phyloP scores from a whole-genome alignment of 2,888 invertebrate genomes.

The Phania funesta region DNA sequence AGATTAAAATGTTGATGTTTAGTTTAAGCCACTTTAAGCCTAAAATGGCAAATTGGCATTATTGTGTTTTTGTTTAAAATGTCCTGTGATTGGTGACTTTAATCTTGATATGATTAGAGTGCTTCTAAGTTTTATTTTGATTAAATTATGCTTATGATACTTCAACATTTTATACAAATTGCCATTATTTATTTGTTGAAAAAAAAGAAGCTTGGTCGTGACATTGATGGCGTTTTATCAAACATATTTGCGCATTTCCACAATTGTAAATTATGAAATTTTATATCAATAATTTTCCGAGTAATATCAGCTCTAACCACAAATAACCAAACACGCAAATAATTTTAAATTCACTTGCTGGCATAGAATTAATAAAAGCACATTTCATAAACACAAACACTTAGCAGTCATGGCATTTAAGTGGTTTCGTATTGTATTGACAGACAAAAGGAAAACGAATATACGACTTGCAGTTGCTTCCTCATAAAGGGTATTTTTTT shows the following conservation, averaged over 20 bases:
- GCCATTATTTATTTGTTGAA: slow-evolving; percentile 1
- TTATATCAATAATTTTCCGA: background rate
- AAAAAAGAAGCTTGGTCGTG: slow-evolving; percentile 35
- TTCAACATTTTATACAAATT: background rate
- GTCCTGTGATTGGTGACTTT: too few species aligned
- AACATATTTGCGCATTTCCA: slow-evolving; percentile 15
- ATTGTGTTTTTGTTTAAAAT: too few species aligned
- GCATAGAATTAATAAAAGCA: background rate
- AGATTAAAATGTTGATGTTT: too few species aligned
- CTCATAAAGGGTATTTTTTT: background rate
- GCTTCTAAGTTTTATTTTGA: too few species aligned
- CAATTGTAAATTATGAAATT: slow-evolving; percentile 6
- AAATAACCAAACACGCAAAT: background rate
- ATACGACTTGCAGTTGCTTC: background rate
- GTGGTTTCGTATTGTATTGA: slow-evolving; percentile 22
- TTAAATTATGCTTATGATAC: background rate
- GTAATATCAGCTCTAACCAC: background rate
- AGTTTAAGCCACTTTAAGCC: too few species aligned
- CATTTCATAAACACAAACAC: slow-evolving; percentile 16
- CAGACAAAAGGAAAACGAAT: background rate
- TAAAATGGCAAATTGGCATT: too few species aligned
- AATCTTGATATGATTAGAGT: too few species aligned
- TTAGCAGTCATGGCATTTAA: slow-evolving; percentile 47
- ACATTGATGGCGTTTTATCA: slow-evolving; percentile 45
- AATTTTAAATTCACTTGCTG: background rate